These are phyloP conservation scores for Centropristis striata DNA, from an alignment of 2,113 vertebrate species.

Conservation along the genomic window DNA sequence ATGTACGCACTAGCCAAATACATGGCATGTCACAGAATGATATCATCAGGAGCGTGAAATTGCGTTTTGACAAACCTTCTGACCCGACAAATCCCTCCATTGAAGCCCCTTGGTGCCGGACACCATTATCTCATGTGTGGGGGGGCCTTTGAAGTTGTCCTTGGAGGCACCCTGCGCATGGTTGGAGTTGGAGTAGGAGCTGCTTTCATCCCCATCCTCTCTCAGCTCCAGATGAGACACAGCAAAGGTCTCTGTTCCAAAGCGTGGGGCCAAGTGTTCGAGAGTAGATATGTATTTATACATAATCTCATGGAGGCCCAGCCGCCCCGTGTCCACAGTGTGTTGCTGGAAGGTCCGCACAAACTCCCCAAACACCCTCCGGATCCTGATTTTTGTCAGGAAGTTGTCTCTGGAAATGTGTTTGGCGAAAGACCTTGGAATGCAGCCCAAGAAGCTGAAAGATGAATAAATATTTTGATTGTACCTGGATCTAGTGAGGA, in stretches of 20 bases:
- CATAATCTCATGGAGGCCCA: constrained; percentile 88
- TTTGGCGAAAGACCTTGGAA: constrained; percentile 89
- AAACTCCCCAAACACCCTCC: constrained; percentile 87
- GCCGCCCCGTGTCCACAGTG: constrained; percentile 79
- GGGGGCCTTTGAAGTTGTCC: background rate
- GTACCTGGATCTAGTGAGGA: background rate
- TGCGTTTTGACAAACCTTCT: constrained; percentile 54
- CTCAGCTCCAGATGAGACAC: constrained; percentile 76
- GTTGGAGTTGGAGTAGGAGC: constrained; percentile 61
- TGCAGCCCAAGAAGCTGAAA: constrained; percentile 90
- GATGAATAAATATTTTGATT: background rate
- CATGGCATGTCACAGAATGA: background rate
- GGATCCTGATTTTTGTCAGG: constrained; percentile 89
- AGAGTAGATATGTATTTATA: constrained; percentile 93
- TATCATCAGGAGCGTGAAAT: too few relatives aligned
- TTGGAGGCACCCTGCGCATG: constrained; percentile 5
- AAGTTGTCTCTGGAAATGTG: constrained; percentile 87
- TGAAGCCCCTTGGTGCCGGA: constrained; percentile 88
- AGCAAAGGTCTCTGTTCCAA: constrained; percentile 85
- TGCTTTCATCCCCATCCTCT: constrained; percentile 71
- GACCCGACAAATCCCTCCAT: constrained; percentile 82
- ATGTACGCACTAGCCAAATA: background rate
- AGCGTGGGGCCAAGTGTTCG: constrained; percentile 87
- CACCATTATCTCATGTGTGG: constrained; percentile 88
- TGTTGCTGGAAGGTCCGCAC: constrained; percentile 89